A percentile compares a stretch with the other conserved stretches of the same genome.
These are phyloP conservation scores for Siniperca chuatsi DNA, from an alignment of 2,113 vertebrate species.

Conservation along the genomic window DNA sequence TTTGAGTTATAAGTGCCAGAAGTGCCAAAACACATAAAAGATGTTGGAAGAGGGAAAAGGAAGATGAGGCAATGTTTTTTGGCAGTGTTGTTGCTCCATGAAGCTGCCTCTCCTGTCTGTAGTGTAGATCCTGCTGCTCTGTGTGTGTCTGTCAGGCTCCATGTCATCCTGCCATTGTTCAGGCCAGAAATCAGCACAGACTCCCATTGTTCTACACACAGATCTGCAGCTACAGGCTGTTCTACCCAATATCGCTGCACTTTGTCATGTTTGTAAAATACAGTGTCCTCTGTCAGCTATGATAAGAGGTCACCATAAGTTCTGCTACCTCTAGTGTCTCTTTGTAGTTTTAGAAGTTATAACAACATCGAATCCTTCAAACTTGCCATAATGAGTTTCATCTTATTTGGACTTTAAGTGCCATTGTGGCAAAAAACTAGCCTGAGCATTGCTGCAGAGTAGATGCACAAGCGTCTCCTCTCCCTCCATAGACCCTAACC, in stretches of 20 bases:
- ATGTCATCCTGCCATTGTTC: conserved; percentile 85
- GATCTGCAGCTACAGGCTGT: conserved; percentile 65
- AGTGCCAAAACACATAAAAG: conserved; percentile 77
- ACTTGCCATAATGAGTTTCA: conserved; percentile 26
- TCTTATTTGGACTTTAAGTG: conserved; percentile 21
- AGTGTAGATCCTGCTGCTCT: conserved; percentile 68
- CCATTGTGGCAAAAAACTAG: not conserved
- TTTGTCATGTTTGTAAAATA: conserved; percentile 68
- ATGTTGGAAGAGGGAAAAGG: conserved; percentile 66
- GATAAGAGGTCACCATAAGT: conserved; percentile 27
- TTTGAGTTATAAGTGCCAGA: conserved; percentile 69
- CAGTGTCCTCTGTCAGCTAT: conserved; percentile 44
- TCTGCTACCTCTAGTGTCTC: conserved; percentile 20
- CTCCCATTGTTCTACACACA: conserved; percentile 77
- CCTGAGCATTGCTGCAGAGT: not conserved
- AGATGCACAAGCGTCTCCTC: conserved; percentile 17
- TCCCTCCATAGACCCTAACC: conserved; percentile 21
- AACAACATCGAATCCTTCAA: conserved; percentile 6
- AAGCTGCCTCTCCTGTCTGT: conserved; percentile 67
- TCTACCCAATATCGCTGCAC: conserved; percentile 60
- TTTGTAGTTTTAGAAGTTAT: conserved; percentile 14
- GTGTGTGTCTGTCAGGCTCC: conserved; percentile 72
- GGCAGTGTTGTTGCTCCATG: conserved; percentile 60
- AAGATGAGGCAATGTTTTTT: conserved; percentile 69
- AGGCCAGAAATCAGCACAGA: conserved; percentile 72